These are phyloP conservation scores for Aleiodes sp. DNA, from an alignment of 1,140 invertebrate genomes.

Conservation along the genomic window DNA sequence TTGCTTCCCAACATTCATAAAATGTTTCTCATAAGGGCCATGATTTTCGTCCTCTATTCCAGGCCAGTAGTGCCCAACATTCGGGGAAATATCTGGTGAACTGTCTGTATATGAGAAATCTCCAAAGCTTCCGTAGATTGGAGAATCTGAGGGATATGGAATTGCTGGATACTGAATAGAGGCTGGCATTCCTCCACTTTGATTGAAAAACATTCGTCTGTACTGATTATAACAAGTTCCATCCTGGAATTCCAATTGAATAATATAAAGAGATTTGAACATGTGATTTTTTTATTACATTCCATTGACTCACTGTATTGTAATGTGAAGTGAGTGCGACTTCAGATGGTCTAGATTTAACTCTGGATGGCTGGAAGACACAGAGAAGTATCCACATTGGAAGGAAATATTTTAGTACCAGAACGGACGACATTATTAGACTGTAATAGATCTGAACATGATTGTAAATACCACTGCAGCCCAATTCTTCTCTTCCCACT, in stretches of 20 bases:
- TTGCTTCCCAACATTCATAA: conserved; percentile 40
- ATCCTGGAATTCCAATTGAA: too few species aligned
- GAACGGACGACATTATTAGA: conserved; percentile 60
- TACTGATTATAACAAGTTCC: conserved; percentile 49
- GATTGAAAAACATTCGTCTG: conserved; percentile 48
- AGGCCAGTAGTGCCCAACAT: conserved; percentile 42
- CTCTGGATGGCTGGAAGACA: conserved; percentile 63
- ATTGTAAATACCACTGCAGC: conserved; percentile 68
- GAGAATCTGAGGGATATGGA: conserved; percentile 45
- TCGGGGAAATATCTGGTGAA: conserved; percentile 50
- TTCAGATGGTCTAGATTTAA: conserved; percentile 53
- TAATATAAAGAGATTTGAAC: too few species aligned
- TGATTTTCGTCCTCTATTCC: conserved; percentile 41
- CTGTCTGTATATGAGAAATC: conserved; percentile 51
- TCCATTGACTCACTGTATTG: too few species aligned
- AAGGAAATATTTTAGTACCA: conserved; percentile 64
- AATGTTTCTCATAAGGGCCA: conserved; percentile 44
- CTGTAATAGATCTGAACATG: conserved; percentile 66
- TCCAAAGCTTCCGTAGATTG: conserved; percentile 46
- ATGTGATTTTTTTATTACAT: too few species aligned
- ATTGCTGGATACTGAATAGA: conserved; percentile 43
- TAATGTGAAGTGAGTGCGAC: conserved; percentile 54
- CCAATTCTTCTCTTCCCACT: conserved; percentile 62
- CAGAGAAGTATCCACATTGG: conserved; percentile 68
- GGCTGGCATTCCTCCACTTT: conserved; percentile 33